Evolutionary conservation across 2,888 invertebrate species (phyloP).

Genomic region (Mechanitis mazaeus): DNA sequence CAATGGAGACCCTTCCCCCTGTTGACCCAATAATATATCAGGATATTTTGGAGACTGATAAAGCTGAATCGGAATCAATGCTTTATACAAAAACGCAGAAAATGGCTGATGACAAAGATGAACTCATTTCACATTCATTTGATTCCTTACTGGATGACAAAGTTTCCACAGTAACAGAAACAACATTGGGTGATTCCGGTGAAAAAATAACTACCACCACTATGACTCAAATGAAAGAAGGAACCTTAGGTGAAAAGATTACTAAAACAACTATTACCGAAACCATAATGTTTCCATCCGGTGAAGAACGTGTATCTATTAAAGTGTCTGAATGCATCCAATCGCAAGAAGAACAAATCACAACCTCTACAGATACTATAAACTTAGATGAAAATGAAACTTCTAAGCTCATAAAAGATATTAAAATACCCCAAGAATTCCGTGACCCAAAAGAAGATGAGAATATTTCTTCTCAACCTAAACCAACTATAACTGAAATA

Average conservation of each 20-base stretch:
- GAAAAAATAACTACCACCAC: slow-evolving; percentile 26
- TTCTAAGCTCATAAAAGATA: slow-evolving; percentile 6
- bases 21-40: not conserved
- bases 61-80: not conserved
- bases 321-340: slow-evolving; percentile 25
- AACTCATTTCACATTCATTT: not conserved
- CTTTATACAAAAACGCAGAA: not conserved
- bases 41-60: not conserved
- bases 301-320: slow-evolving; percentile 16
- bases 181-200: slow-evolving; percentile 17
- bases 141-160: slow-evolving; percentile 6
- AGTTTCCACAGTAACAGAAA: slow-evolving; percentile 15
- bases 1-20: not conserved
- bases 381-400: slow-evolving; percentile 4
- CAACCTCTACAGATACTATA: not conserved
- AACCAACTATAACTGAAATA: slow-evolving; percentile 13
- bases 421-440: not conserved
- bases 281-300: slow-evolving; percentile 24
- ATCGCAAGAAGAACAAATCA: slow-evolving; percentile 9
- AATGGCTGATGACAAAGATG: not conserved
- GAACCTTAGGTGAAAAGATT: slow-evolving; percentile 22
- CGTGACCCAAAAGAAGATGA: not conserved
- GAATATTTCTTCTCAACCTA: slow-evolving; percentile 12
- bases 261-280: slow-evolving; percentile 21
- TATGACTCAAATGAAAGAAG: slow-evolving; percentile 22